Percentiles rank a stretch among this genome's conserved stretches.
Evolutionary conservation across 2,797 vertebrate species (phyloP).

Genomic region (Acanthis flammea): DNA sequence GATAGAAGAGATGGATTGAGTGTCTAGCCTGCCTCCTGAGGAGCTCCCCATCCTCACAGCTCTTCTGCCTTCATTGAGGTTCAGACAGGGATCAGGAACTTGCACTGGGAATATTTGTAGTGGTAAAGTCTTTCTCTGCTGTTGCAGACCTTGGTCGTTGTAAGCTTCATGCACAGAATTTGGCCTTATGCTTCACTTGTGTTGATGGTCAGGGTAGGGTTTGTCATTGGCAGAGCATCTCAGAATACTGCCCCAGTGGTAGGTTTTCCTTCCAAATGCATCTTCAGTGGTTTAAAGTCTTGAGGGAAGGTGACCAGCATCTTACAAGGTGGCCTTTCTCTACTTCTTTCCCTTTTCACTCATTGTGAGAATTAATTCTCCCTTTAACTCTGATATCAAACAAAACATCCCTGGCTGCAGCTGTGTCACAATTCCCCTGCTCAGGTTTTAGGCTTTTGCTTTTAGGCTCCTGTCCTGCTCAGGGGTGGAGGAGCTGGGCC

Average conservation of each 20-base stretch:
- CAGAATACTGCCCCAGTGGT: not conserved
- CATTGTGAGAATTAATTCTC: not conserved
- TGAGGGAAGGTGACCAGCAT: not conserved
- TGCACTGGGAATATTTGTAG: not conserved
- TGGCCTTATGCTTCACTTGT: not conserved
- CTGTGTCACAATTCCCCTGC: not conserved
- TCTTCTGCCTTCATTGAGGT: not conserved
- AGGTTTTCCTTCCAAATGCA: not conserved
- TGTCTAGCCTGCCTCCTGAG: not conserved
- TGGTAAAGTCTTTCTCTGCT: not conserved
- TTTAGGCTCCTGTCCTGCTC: not conserved
- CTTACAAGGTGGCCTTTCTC: not conserved
- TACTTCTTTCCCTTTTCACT: not conserved
- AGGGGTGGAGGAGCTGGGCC: rapidly evolving
- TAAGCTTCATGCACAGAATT: not conserved
- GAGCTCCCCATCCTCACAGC: not conserved
- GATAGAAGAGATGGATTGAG: not conserved
- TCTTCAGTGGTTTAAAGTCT: not conserved
- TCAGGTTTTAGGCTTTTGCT: not conserved
- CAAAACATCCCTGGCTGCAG: not conserved
- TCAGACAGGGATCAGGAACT: not conserved
- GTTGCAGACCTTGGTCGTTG: not conserved
- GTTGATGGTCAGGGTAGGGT: not conserved
- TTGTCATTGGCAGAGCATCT: not conserved
- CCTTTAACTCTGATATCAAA: not conserved